Conservation (phyloP, 2,797 vertebrate species). For the Phrynocephalus guinanensis region DNA sequence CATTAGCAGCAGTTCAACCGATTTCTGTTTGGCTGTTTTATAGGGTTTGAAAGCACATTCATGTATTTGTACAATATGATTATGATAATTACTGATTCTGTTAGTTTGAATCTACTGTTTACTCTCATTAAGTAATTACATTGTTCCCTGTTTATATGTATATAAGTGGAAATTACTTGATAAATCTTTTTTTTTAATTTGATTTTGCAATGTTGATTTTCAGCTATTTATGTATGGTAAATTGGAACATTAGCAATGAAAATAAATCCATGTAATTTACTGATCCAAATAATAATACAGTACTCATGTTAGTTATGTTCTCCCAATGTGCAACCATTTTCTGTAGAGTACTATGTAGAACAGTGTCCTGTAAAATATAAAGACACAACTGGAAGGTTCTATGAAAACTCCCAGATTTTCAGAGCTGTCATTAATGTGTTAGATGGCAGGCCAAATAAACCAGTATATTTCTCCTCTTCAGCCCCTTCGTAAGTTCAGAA, state of each 20-base stretch:
- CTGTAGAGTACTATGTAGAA: not conserved
- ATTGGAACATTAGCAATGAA: constrained; percentile 14
- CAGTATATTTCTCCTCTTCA: not conserved
- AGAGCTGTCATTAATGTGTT: not conserved
- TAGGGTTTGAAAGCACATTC: not conserved
- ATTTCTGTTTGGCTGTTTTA: constrained; percentile 20
- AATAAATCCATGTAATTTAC: constrained; percentile 14
- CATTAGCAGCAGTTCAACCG: constrained; percentile 26
- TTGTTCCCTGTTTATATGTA: constrained; percentile 3
- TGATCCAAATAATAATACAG: constrained; percentile 16
- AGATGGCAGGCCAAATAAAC: not conserved
- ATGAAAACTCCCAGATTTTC: not conserved
- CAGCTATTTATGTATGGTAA: not conserved
- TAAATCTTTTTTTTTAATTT: not conserved
- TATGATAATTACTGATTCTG: constrained; percentile 10
- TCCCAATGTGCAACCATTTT: not conserved
- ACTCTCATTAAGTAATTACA: constrained; percentile 21
- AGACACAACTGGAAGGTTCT: not conserved
- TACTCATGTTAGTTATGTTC: not conserved
- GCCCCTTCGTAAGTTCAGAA: not conserved
- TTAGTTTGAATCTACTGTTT: constrained; percentile 17
- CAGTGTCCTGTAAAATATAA: not conserved
- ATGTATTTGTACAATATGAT: constrained; percentile 3
- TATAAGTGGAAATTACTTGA: not conserved
- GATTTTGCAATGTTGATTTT: not conserved